Base-by-base conservation (phyloP, 2,113 vertebrate species). In the Bambusicola thoracicus region DNA sequence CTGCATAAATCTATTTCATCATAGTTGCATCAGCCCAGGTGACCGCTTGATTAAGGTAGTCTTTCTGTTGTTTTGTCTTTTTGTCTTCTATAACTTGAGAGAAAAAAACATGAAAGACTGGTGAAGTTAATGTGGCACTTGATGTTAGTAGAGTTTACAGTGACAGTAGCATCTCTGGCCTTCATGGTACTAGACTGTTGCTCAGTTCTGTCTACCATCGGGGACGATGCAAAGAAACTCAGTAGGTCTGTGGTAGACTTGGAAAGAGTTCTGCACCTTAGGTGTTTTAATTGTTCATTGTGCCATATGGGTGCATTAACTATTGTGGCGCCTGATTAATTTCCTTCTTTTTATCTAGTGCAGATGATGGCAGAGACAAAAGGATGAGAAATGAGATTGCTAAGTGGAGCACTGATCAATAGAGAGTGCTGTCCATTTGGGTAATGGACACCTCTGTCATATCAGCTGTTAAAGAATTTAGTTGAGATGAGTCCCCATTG, bases 401-500 rank as follows among this genome's bases (percentile, higher is more conserved):
- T 98, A 97, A 98, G 96, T 97, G 97, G 95, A 97, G 93, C 88
- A 92, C 95, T 97, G 98, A 99, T 99, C 98, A 98, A 99, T 99
- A 98, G 96, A 97, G 96, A 98, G 98, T 98, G 97, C 97, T 98
- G 98, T 98, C 98, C 98, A 99, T 98, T 99, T 99, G 97, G 97
- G 97, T 99, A 99, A 99, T 99, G 98, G 98, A 98, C 97, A 97
- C 98, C 92, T 95, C 92, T 98, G 98, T 98, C 98, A 98, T 98
- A 98, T 96, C 96, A 97, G 94, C 95, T 97, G 92, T 96, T 98
- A 96, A 97, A 97, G 97, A 98, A 98, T 98, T 98, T 98, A 98
- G 96, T 95, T 97, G 96, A 97, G 96, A 97, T 97, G 97, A 96
- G 97, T 98, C 98, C 98, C 98, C 92, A 95, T 96, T 97, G 98